Percentiles rank a stretch among this genome's conserved stretches.
Conservation (phyloP, 37 sponge, comb jelly and placozoan genomes). For the Crambe crambe region DNA sequence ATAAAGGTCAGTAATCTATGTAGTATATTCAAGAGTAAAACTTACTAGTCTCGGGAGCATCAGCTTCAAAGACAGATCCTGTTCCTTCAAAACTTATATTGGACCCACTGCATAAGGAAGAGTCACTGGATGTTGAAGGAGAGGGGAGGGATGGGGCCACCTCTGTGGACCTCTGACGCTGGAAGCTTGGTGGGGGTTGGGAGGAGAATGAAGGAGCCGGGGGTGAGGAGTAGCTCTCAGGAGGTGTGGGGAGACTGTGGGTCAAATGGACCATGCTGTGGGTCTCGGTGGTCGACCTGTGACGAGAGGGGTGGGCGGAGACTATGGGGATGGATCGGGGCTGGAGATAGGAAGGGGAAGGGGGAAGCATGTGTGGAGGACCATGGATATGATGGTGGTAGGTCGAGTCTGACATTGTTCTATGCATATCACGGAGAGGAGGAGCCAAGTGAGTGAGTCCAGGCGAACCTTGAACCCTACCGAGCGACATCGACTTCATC, state of each 20-base stretch:
- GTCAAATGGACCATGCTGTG: not conserved
- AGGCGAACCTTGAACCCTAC: not conserved
- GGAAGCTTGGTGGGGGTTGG: not conserved
- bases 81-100: slow-evolving; percentile 54
- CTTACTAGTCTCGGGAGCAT: slow-evolving; percentile 25
- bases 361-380: not conserved
- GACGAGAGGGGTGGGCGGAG: not conserved
- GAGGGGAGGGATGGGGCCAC: slow-evolving; percentile 38
- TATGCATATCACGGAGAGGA: not conserved
- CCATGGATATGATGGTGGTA: slow-evolving; percentile 17
- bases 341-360: slow-evolving; percentile 1
- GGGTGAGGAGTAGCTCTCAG: slow-evolving; percentile 12
- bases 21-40: not conserved
- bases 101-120: slow-evolving; percentile 61
- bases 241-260: slow-evolving; percentile 37
- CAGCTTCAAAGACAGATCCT: slow-evolving; percentile 1
- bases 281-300: not conserved
- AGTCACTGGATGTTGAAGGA: slow-evolving; percentile 53
- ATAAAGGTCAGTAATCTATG: too few relatives aligned
- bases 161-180: slow-evolving; percentile 32
- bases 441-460: not conserved
- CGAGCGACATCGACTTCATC: slow-evolving; percentile 9
- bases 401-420: slow-evolving; percentile 6
- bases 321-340: slow-evolving; percentile 12
- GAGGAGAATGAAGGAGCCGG: slow-evolving; percentile 10